These are phyloP conservation scores for Dicerorhinus sumatrensis DNA, from an alignment of 2,113 vertebrate species.

Conservation along the genomic window DNA sequence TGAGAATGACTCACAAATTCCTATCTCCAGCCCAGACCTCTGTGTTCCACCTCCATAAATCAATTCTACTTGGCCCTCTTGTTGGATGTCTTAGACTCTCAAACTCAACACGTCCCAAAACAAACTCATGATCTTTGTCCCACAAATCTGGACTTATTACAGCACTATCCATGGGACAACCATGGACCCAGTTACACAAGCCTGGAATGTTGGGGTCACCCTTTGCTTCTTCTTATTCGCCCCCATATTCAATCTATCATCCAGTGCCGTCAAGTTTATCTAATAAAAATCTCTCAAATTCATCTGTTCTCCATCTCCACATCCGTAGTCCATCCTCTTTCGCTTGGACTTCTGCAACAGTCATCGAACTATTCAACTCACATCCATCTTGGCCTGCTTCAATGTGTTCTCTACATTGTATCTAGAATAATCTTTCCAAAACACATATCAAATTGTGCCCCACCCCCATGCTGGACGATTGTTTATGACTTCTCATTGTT, in stretches of 20 bases:
- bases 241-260: neutral
- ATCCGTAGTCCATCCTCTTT: neutral
- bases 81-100: neutral
- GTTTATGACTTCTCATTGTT: neutral
- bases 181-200: neutral
- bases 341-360: neutral
- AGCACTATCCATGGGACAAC: neutral
- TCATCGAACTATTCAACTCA: neutral
- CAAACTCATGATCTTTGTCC: neutral
- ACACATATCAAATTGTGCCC: neutral
- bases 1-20: constrained; percentile 1
- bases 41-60: neutral
- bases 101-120: neutral
- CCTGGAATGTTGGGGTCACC: neutral
- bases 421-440: neutral
- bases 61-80: neutral
- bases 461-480: neutral
- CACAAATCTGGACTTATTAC: neutral
- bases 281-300: neutral
- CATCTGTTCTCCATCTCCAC: neutral
- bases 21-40: neutral
- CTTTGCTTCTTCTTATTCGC: neutral
- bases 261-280: neutral
- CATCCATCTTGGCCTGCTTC: neutral
- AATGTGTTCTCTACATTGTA: neutral